Percentiles rank a stretch among this genome's conserved stretches.
phyloP scores from a whole-genome alignment of 2,888 invertebrate species.

The Meteorus cinctellus region DNA sequence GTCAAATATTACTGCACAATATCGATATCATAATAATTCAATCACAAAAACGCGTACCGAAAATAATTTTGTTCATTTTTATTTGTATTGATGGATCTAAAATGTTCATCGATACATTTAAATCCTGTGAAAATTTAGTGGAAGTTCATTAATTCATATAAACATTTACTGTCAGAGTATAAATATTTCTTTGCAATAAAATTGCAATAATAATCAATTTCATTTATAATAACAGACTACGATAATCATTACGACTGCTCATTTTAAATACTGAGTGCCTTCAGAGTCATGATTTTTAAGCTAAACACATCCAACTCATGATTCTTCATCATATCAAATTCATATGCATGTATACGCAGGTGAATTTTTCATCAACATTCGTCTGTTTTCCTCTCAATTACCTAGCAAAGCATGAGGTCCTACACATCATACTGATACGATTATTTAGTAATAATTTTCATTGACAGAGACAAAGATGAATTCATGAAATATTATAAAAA shows the following conservation, averaged over 20 bases:
- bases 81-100: no score
- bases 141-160: neutral
- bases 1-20: neutral
- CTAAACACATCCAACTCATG: neutral
- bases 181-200: neutral
- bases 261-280: conserved; percentile 4
- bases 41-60: neutral
- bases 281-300: neutral
- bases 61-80: neutral
- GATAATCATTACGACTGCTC: neutral
- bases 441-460: neutral
- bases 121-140: neutral
- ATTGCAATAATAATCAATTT: neutral
- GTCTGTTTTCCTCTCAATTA: neutral
- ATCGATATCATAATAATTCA: neutral
- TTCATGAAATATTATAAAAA: neutral
- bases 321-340: neutral
- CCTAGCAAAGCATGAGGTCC: neutral
- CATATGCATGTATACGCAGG: neutral
- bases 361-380: neutral
- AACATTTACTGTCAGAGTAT: neutral
- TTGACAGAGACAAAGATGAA: neutral
- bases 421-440: neutral
- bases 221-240: neutral
- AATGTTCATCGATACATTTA: no score